These are phyloP conservation scores for Schrankia costaestrigalis DNA, from an alignment of 2,888 invertebrate species.

Conservation along the genomic window DNA sequence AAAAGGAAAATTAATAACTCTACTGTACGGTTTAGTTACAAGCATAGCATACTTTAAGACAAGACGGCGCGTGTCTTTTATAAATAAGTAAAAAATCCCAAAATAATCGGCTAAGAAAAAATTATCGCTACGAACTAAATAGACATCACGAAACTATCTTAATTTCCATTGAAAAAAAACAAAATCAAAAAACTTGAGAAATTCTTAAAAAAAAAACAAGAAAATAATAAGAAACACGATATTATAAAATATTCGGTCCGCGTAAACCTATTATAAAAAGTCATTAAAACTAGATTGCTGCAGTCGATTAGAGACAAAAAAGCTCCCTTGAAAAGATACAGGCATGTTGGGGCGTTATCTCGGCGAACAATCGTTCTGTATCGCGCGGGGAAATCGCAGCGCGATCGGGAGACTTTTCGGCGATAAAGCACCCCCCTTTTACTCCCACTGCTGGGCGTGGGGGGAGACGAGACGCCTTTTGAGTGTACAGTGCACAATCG, in stretches of 20 bases:
- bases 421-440: conserved; percentile 49
- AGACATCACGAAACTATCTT: no score
- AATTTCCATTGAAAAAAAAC: no score
- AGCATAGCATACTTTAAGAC: no score
- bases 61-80: no score
- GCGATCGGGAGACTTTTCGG: conserved; percentile 59
- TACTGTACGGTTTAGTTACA: no score
- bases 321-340: conserved; percentile 61
- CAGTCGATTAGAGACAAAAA: conserved; percentile 55
- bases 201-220: not conserved
- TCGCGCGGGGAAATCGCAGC: conserved; percentile 48
- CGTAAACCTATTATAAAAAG: conserved; percentile 55
- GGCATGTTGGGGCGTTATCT: conserved; percentile 52
- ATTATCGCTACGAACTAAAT: no score
- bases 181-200: not conserved
- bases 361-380: conserved; percentile 47
- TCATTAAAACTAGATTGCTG: conserved; percentile 60
- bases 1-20: no score
- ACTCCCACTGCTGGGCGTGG: conserved; percentile 11
- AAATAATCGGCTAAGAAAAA: no score
- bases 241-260: conserved; percentile 34
- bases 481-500: conserved; percentile 29
- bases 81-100: no score
- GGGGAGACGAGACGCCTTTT: conserved; percentile 31
- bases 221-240: conserved; percentile 2